Evolutionary conservation across 2,888 invertebrate species (phyloP).

Genomic region (Tridacna crocea): DNA sequence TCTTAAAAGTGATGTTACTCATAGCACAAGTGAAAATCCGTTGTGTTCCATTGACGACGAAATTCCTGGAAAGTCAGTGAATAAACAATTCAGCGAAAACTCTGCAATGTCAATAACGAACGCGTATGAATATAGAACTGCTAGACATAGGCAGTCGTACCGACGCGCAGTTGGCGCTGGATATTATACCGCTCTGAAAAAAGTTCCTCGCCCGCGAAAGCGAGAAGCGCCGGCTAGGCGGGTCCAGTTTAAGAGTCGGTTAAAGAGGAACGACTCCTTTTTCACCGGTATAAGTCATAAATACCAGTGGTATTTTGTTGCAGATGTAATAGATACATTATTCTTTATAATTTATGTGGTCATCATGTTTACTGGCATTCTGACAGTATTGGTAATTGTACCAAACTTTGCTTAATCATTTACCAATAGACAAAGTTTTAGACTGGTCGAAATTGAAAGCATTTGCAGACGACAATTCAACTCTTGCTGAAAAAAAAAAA

Average conservation of each 20-base stretch:
- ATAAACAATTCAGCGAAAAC: background rate
- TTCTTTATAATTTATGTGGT: constrained; percentile 76
- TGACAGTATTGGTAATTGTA: constrained; percentile 71
- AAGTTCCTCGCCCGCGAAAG: constrained; percentile 2
- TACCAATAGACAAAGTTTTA: too few relatives aligned
- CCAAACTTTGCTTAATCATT: constrained; percentile 54
- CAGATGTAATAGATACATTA: constrained; percentile 78
- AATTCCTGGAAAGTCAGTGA: background rate
- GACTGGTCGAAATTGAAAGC: too few relatives aligned
- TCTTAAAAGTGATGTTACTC: background rate
- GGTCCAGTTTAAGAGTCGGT: constrained; percentile 10
- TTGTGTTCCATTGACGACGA: constrained; percentile 33
- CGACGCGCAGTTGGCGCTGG: constrained; percentile 44
- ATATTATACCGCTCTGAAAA: constrained; percentile 23
- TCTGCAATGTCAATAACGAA: background rate
- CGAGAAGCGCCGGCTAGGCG: background rate
- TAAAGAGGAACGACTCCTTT: constrained; percentile 8
- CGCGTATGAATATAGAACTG: constrained; percentile 20
- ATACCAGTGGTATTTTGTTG: constrained; percentile 78
- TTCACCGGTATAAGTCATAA: constrained; percentile 56
- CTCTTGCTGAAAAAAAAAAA: too few relatives aligned
- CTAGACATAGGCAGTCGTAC: constrained; percentile 52
- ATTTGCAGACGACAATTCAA: too few relatives aligned
- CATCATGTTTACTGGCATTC: constrained; percentile 73
- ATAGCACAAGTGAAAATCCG: constrained; percentile 29